Conservation (phyloP, 2,797 vertebrate species). For the Dryobates pubescens region DNA sequence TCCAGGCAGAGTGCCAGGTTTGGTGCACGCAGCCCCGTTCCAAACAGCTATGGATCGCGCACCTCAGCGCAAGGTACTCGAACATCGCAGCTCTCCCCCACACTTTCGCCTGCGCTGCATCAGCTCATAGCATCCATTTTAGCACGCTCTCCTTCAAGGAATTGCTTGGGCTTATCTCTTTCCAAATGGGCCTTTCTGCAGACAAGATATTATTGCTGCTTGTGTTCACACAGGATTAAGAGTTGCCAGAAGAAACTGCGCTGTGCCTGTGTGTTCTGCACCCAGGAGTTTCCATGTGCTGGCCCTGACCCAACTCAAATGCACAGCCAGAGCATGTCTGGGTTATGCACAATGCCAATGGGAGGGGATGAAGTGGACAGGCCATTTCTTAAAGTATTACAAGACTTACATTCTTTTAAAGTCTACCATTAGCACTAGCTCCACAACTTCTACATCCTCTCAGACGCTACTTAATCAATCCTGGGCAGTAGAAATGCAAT, state of each 20-base stretch:
- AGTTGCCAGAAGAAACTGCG: background rate
- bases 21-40: background rate
- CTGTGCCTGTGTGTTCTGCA: background rate
- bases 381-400: fast-evolving
- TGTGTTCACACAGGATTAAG: fast-evolving
- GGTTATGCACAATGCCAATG: fast-evolving
- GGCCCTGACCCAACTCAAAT: background rate
- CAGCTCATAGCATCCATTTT: background rate
- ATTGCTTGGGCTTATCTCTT: background rate
- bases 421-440: background rate
- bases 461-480: background rate
- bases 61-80: background rate
- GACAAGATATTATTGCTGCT: background rate
- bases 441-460: background rate
- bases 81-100: background rate
- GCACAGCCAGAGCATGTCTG: fast-evolving
- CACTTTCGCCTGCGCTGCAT: background rate
- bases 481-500: background rate
- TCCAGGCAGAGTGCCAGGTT: background rate
- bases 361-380: fast-evolving
- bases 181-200: background rate
- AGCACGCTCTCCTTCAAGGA: background rate
- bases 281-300: fast-evolving
- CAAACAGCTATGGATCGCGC: fast-evolving
- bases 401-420: background rate